phyloP scores from a whole-genome alignment of 2,888 invertebrate species.

The Hemithea aestivaria region DNA sequence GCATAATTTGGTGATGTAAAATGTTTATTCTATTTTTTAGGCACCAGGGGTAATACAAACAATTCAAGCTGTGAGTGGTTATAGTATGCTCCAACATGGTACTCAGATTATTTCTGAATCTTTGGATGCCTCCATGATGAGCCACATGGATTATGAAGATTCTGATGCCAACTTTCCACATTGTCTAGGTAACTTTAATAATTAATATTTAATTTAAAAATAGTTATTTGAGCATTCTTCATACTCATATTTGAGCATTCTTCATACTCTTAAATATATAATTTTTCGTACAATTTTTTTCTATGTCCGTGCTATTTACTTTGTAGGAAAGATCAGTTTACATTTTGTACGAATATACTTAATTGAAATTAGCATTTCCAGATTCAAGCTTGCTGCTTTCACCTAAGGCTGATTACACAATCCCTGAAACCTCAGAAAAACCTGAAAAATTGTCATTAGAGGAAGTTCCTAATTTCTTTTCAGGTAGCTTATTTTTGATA shows the following conservation, averaged over 20 bases:
- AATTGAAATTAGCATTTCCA: constrained; percentile 34
- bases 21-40: constrained; percentile 25
- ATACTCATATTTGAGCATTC: too few relatives aligned
- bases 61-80: constrained; percentile 42
- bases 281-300: too few relatives aligned
- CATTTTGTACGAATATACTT: too few relatives aligned
- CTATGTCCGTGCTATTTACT: too few relatives aligned
- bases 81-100: constrained; percentile 48
- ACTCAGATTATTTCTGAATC: constrained; percentile 51
- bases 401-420: constrained; percentile 56
- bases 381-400: constrained; percentile 64
- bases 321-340: too few relatives aligned
- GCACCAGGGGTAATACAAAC: constrained; percentile 22
- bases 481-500: constrained; percentile 57
- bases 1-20: too few relatives aligned
- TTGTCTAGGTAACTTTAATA: constrained; percentile 44
- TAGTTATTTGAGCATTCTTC: too few relatives aligned
- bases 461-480: constrained; percentile 60
- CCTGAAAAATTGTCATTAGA: constrained; percentile 43
- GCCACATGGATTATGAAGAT: constrained; percentile 38
- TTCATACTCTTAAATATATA: too few relatives aligned
- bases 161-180: constrained; percentile 53
- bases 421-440: constrained; percentile 32
- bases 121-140: constrained; percentile 55
- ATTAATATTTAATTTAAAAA: too few relatives aligned